Evolutionary conservation across 2,797 vertebrate genomes (phyloP), one percentile per base, ranked within the genome.

Genomic region (Hoplostethus mediterraneus): DNA sequence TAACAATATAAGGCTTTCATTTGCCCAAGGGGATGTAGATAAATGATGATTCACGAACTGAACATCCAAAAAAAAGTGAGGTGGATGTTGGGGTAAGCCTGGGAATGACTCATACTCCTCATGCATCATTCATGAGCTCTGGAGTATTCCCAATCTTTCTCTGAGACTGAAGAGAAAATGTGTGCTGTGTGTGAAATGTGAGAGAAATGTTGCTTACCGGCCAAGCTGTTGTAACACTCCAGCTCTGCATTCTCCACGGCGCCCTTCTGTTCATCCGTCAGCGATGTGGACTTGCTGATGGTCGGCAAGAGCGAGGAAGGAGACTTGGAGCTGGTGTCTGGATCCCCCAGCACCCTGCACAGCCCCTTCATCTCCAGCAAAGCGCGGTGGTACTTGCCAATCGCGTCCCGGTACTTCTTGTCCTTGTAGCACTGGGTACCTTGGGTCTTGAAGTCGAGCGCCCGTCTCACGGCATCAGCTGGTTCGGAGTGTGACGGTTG

Each of bases 151-250:
- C 72, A 33, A 60, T 81, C 61, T 69, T 33, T 57, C 47, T 68
- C 38, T 62, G 44, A 53, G 54, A 21, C 21, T 21, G 21, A 73
- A 54, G 38, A 47, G 59, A 21, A 70, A 44, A 42, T 44, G 30
- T 17, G 25, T 31, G 63, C 40, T 52, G 47, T 67, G 64, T 54
- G 13, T 36, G 58, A 69, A n/a, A 55, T 42, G 45, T 38, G 30
- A 54, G 67, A 42, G 31, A 40, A 25, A 58, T 44, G 54, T 63
- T 68, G 70, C 85, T 92, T 88, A 98, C 97, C 98, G 90, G 98
- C 97, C 91, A 99, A 83, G 91, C 98, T 99, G 95, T 99, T 99
- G 96, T 99, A 99, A 88, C 98, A 99, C 89, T 99, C 98, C 69
- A 99, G 90, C 92, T 99, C 97, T 44, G 98, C 96, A 76, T 95